These are phyloP conservation scores for Saccostrea cuccullata DNA, from an alignment of 1,140 invertebrate genomes.

Conservation along the genomic window DNA sequence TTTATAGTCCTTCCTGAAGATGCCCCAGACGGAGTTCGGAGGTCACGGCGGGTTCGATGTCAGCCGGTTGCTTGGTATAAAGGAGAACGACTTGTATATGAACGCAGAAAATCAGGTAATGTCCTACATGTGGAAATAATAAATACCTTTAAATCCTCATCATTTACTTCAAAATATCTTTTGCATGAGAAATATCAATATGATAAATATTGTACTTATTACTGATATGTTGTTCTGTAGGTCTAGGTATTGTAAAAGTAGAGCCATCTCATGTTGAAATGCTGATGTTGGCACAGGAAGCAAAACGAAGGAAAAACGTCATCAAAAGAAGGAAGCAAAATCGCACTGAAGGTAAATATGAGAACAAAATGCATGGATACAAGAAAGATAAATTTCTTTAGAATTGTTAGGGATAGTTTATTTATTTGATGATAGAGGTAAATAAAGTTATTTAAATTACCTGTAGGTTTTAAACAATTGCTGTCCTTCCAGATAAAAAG, in stretches of 20 bases:
- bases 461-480: not conserved
- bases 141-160: not conserved
- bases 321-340: slow-evolving; percentile 5
- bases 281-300: slow-evolving; percentile 37
- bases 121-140: not conserved
- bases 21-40: slow-evolving; percentile 62
- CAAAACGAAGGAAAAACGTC: slow-evolving; percentile 35
- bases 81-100: slow-evolving; percentile 65
- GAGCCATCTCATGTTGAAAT: slow-evolving; percentile 53
- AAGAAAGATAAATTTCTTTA: too few species aligned
- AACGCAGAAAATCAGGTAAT: slow-evolving; percentile 66
- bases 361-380: too few species aligned
- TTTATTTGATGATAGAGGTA: too few species aligned
- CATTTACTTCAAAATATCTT: not conserved
- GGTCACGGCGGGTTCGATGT: slow-evolving; percentile 65
- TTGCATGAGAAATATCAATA: too few species aligned
- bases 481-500: not conserved
- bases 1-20: slow-evolving; percentile 61
- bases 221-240: slow-evolving; percentile 10
- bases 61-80: slow-evolving; percentile 63
- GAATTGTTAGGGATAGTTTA: too few species aligned
- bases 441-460: too few species aligned
- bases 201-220: not conserved
- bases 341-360: not conserved
- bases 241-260: slow-evolving; percentile 47